Percentiles rank a stretch among this genome's conserved stretches.
phyloP scores from a whole-genome alignment of 2,113 vertebrate species.

The Oostethus manadensis region DNA sequence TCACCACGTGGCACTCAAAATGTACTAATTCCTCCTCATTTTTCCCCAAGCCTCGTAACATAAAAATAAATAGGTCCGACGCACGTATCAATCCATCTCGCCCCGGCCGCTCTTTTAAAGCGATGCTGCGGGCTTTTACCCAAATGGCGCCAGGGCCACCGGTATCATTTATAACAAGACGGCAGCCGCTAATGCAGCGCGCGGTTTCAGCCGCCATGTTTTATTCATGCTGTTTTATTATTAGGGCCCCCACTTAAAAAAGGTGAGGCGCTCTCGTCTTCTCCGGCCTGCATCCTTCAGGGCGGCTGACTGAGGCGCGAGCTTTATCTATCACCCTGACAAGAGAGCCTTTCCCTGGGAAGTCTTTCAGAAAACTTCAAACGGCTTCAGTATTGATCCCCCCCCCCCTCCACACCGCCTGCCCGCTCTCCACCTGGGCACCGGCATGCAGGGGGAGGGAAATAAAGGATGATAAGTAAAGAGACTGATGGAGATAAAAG shows the following conservation, averaged over 20 bases:
- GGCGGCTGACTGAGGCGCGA: constrained; percentile 58
- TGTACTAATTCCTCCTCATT: constrained; percentile 64
- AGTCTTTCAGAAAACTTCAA: constrained; percentile 83
- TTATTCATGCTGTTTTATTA: constrained; percentile 83
- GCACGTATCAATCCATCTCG: constrained; percentile 76
- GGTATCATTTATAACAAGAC: constrained; percentile 80
- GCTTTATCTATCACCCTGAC: constrained; percentile 81
- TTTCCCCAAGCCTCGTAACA: constrained; percentile 56
- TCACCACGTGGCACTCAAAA: constrained; percentile 58
- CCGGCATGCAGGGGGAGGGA: constrained; percentile 61
- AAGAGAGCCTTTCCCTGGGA: constrained; percentile 78
- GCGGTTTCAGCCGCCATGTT: constrained; percentile 71
- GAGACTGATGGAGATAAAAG: constrained; percentile 61
- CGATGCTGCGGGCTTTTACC: constrained; percentile 78
- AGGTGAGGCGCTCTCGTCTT: constrained; percentile 73
- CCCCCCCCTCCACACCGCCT: constrained; percentile 12
- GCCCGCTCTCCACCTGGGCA: constrained; percentile 69
- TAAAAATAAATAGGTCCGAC: constrained; percentile 75
- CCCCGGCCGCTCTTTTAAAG: constrained; percentile 70
- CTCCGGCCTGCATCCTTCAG: constrained; percentile 60
- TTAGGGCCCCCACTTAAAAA: constrained; percentile 79
- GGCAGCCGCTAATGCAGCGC: constrained; percentile 73
- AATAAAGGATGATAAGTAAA: constrained; percentile 48
- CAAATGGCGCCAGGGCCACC: constrained; percentile 72
- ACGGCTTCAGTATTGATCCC: constrained; percentile 78